Base-by-base conservation (phyloP, 1,140 invertebrate species). In the Brachionus rubens region DNA sequence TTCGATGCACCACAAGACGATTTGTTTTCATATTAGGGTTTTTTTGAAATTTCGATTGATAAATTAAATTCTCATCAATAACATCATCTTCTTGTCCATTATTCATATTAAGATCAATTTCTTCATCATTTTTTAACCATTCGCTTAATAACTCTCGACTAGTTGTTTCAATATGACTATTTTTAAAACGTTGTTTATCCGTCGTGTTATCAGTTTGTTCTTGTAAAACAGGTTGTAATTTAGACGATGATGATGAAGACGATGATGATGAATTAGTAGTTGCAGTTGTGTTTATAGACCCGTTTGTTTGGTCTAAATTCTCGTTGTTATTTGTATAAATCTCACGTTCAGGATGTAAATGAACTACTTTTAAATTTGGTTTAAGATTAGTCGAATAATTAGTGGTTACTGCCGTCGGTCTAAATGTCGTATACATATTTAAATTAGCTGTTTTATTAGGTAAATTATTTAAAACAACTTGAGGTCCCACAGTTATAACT, bases 331-430 rank as follows among this genome's bases (percentile, higher is more conserved):
- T 46, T 19, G 48, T 72, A n/a, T n/a, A n/a, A n/a, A n/a, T n/a
- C n/a, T n/a, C n/a, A n/a, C n/a, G n/a, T 33, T 72, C 68, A n/a
- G 46, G 46, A 33, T 54, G 46, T 21, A 72, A 36, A 72, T 72
- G n/a, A 3, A 54, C 46, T 6, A 48, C 46, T 48, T 72, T 72
- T 16, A 43, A 41, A 41, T 36, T 36, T 24, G 46, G 14, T 1
- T 14, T 10, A 12, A 24, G 46, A 28, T n/a, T 52, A 36, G 46
- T 72, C 50, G 68, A 72, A 33, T 72, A 72, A 33, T 48, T 72
- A 21, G 68, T 72, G 21, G 68, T 72, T 9, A 72, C 68, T 2
- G 68, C 68, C 16, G 68, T 72, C 7, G 68, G 68, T 48, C 68
- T 24, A 72, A 72, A 72, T 5, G 68, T 72, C 12, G 68, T 72